Evolutionary conservation across 2,113 vertebrate genomes (phyloP).

Genomic region (Pseudorasbora parva): DNA sequence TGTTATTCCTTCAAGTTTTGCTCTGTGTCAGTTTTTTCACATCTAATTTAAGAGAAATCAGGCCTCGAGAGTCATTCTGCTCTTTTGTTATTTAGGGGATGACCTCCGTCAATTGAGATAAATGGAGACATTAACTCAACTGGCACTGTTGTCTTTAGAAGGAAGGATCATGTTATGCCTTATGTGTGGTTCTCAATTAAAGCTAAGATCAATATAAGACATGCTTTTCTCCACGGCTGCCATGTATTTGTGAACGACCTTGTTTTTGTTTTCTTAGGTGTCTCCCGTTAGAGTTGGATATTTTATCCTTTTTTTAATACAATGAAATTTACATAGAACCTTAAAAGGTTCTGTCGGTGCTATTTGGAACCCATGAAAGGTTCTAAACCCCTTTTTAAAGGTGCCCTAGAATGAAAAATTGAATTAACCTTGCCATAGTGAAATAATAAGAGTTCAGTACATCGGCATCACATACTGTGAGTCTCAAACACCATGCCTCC

Average conservation of each 20-base stretch:
- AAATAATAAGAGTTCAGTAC: too few species aligned
- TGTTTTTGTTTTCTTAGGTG: not conserved
- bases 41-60: constrained; percentile 48
- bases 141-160: constrained; percentile 8
- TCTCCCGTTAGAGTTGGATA: not conserved
- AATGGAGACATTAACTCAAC: constrained; percentile 36
- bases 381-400: too few species aligned
- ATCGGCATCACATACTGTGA: too few species aligned
- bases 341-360: too few species aligned
- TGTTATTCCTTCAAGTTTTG: constrained; percentile 47
- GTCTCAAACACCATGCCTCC: too few species aligned
- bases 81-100: constrained; percentile 27
- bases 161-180: not conserved
- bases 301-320: not conserved
- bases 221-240: not conserved
- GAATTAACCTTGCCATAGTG: too few species aligned
- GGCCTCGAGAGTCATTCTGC: not conserved
- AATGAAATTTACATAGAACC: not conserved
- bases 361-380: too few species aligned
- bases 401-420: too few species aligned
- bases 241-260: not conserved
- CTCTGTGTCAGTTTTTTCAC: constrained; percentile 39
- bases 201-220: not conserved
- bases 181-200: not conserved
- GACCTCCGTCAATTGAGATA: constrained; percentile 42